phyloP scores from a whole-genome alignment of 2,113 vertebrate species.

The Sclerurus mexicanus region DNA sequence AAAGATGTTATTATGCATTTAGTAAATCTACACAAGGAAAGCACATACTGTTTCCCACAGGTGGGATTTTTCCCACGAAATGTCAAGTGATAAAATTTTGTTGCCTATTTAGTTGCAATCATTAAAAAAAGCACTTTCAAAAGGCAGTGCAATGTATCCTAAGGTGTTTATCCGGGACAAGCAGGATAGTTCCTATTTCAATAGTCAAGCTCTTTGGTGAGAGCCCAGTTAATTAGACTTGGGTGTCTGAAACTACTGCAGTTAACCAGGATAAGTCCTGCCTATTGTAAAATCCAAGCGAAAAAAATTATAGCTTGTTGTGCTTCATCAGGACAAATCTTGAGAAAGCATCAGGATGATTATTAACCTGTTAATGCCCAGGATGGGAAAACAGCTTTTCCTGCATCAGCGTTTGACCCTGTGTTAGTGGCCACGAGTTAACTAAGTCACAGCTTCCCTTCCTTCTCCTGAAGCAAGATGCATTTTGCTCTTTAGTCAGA shows the following conservation, averaged over 20 bases:
- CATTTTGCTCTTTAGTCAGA: not conserved
- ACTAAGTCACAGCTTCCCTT: not conserved
- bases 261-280: not conserved
- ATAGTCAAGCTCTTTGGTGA: too few species aligned
- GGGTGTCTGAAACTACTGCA: not conserved
- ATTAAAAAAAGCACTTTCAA: not conserved
- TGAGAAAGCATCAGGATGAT: not conserved
- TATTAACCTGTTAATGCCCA: not conserved
- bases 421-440: not conserved
- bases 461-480: not conserved
- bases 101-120: not conserved
- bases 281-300: not conserved
- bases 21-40: not conserved
- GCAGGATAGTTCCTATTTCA: not conserved
- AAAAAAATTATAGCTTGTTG: not conserved
- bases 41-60: accelerated
- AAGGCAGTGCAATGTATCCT: not conserved
- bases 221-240: accelerated
- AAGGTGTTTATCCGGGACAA: not conserved
- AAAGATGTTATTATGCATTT: not conserved
- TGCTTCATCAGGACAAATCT: not conserved
- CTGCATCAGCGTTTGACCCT: not conserved
- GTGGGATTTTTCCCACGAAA: not conserved
- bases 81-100: not conserved
- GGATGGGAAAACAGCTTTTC: not conserved